A percentile compares a stretch with the other conserved stretches of the same genome.
Evolutionary conservation across 2,797 vertebrate genomes (phyloP).

Genomic region (Pseudotriccus pelzelni): DNA sequence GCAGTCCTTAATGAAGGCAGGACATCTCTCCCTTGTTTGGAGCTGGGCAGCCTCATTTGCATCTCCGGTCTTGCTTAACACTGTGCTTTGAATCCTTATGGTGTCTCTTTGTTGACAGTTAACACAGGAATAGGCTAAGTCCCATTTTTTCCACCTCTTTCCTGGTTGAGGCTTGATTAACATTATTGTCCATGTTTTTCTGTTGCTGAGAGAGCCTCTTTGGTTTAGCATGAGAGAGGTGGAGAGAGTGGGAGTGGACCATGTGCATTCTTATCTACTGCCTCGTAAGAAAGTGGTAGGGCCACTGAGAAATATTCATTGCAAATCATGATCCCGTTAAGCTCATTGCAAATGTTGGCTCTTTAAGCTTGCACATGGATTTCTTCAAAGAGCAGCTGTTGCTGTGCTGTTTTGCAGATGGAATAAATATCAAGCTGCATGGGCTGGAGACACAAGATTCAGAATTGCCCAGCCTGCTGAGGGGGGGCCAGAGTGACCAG

Average conservation of each 20-base stretch:
- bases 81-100: background rate
- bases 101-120: background rate
- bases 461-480: background rate
- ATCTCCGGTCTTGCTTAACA: background rate
- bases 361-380: background rate
- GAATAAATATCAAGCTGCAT: background rate
- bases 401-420: background rate
- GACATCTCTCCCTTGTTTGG: background rate
- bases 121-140: background rate
- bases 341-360: background rate
- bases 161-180: background rate
- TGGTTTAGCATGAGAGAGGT: background rate
- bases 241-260: accelerated
- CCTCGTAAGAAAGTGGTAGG: background rate
- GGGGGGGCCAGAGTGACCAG: background rate
- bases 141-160: background rate
- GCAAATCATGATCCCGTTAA: background rate
- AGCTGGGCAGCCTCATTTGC: background rate
- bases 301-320: background rate
- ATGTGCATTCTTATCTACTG: background rate
- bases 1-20: background rate
- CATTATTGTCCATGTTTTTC: background rate
- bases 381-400: background rate
- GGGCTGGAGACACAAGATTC: background rate
- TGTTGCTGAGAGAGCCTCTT: background rate